A percentile compares a stretch with the other conserved stretches of the same genome.
These are phyloP conservation scores for Drosophila tani DNA, from an alignment of 1,140 invertebrate species.

Conservation along the genomic window DNA sequence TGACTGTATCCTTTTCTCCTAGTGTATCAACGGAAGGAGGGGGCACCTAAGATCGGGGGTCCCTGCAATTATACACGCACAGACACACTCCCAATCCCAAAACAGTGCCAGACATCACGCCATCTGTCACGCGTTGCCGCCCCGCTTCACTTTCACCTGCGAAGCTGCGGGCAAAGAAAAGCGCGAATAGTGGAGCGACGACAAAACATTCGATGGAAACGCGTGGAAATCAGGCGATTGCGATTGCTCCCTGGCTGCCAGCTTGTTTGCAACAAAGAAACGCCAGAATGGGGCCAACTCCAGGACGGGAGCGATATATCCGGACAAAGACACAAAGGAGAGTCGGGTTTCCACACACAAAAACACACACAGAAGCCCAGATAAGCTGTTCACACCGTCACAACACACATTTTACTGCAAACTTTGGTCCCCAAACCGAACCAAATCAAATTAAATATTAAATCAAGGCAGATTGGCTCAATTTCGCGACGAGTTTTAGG, in stretches of 20 bases:
- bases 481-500: slow-evolving; percentile 45
- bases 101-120: slow-evolving; percentile 37
- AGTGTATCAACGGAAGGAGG: not conserved
- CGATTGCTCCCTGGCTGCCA: not conserved
- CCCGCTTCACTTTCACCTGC: slow-evolving; percentile 52
- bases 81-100: slow-evolving; percentile 1
- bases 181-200: slow-evolving; percentile 17
- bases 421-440: slow-evolving; percentile 12
- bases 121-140: slow-evolving; percentile 48
- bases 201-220: slow-evolving; percentile 32
- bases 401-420: slow-evolving; percentile 2
- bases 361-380: slow-evolving; percentile 3
- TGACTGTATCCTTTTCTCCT: too few relatives aligned
- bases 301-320: slow-evolving; percentile 11
- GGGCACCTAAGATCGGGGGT: not conserved
- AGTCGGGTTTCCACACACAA: slow-evolving; percentile 13
- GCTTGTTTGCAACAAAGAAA: slow-evolving; percentile 24
- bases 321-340: slow-evolving; percentile 41
- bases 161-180: slow-evolving; percentile 29
- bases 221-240: slow-evolving; percentile 23
- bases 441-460: slow-evolving; percentile 4
- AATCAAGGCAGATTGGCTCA: slow-evolving; percentile 19
- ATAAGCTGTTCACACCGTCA: slow-evolving; percentile 10
- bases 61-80: slow-evolving; percentile 21
- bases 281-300: slow-evolving; percentile 41